Percentiles rank a stretch among this genome's conserved stretches.
Conservation (phyloP, 2,888 invertebrate genomes). For the Eupithecia pulchellata region DNA sequence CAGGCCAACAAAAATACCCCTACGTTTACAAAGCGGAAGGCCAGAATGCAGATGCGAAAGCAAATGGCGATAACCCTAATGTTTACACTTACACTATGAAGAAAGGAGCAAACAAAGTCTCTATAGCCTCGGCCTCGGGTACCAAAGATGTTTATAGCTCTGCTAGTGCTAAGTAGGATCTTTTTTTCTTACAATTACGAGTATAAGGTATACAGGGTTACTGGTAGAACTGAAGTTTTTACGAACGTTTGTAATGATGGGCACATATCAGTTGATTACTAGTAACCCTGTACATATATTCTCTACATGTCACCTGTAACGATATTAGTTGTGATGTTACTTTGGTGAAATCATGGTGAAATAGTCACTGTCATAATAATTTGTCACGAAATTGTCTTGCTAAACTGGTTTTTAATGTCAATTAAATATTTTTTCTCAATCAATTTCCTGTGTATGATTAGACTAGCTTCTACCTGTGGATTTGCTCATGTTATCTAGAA, state of each 20-base stretch:
- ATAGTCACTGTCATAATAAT: background rate
- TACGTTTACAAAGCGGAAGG: background rate
- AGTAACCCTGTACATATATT: background rate
- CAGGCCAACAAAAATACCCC: background rate
- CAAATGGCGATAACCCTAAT: background rate
- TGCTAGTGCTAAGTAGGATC: slow-evolving; percentile 11
- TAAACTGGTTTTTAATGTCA: background rate
- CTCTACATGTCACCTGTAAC: background rate
- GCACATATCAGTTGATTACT: background rate
- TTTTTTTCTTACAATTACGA: background rate
- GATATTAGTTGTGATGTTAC: background rate
- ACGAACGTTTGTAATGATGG: background rate
- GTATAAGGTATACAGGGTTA: background rate
- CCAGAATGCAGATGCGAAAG: background rate
- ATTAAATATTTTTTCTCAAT: slow-evolving; percentile 8
- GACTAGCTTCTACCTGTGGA: background rate
- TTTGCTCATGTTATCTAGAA: background rate
- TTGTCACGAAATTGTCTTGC: background rate
- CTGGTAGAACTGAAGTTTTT: background rate
- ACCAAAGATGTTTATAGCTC: background rate
- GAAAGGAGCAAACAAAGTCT: background rate
- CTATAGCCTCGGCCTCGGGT: background rate
- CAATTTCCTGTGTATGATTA: background rate
- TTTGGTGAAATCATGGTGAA: too few species aligned
- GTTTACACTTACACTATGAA: background rate